Evolutionary conservation across 2,113 vertebrate genomes (phyloP).

Genomic region (Heterochromis multidens): DNA sequence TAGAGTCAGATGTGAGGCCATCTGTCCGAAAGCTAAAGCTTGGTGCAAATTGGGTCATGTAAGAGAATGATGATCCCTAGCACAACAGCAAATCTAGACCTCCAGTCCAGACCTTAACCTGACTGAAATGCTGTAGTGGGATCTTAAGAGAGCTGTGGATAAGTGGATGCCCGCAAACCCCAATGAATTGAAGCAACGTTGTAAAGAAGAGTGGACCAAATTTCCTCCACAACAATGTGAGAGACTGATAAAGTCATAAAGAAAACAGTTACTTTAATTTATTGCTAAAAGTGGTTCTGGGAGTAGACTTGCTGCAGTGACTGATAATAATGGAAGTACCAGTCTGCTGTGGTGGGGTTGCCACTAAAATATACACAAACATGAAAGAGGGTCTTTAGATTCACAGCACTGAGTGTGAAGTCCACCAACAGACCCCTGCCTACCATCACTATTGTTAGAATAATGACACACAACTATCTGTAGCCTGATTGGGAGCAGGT

Average conservation of each 20-base stretch:
- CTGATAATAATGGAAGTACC: not conserved
- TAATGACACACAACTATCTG: not conserved
- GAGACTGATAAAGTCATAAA: not conserved
- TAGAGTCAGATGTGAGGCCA: not conserved
- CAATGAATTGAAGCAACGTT: not conserved
- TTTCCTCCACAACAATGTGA: not conserved
- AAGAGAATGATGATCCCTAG: not conserved
- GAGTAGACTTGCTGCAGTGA: constrained; percentile 8
- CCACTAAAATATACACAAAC: constrained; percentile 8
- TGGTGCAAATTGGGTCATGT: not conserved
- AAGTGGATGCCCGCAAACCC: not conserved
- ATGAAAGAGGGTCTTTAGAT: not conserved
- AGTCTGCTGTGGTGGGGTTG: not conserved
- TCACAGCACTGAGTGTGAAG: not conserved
- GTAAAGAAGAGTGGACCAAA: not conserved
- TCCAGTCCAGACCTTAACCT: not conserved
- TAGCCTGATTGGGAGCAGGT: not conserved
- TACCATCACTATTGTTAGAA: not conserved
- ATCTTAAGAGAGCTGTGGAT: not conserved
- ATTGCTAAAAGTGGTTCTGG: not conserved
- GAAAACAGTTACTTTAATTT: not conserved
- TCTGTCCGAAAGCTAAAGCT: not conserved
- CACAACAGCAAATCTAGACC: not conserved
- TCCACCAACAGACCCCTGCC: not conserved
- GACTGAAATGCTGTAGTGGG: not conserved